Evolutionary conservation across 2,888 invertebrate species (phyloP).

Genomic region (Palloptera scutellata): DNA sequence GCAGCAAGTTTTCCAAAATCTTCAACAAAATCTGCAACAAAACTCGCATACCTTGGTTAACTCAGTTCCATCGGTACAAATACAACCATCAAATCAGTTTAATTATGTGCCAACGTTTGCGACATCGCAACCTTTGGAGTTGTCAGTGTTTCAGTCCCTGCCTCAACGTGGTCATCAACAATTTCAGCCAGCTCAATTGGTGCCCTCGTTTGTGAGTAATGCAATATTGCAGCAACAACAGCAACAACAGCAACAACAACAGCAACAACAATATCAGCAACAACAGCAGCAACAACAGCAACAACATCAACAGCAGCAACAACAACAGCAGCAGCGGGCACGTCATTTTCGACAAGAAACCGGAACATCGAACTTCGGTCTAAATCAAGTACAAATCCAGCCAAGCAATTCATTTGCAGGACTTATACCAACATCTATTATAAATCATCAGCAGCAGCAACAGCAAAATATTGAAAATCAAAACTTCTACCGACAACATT

Average conservation of each 20-base stretch:
- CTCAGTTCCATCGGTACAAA: conserved; percentile 47
- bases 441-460: conserved; percentile 46
- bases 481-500: conserved; percentile 59
- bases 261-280: conserved; percentile 55
- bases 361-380: conserved; percentile 72
- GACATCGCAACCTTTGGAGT: conserved; percentile 38
- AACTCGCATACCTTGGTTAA: conserved; percentile 28
- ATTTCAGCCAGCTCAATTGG: conserved; percentile 46
- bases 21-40: conserved; percentile 47
- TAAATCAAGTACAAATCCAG: conserved; percentile 64
- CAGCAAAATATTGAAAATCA: conserved; percentile 54
- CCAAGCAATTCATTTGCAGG: conserved; percentile 65
- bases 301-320: conserved; percentile 51
- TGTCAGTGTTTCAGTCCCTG: conserved; percentile 45
- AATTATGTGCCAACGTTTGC: conserved; percentile 51
- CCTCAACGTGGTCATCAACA: conserved; percentile 41
- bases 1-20: conserved; percentile 56
- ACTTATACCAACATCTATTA: conserved; percentile 63
- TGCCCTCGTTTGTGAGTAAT: conserved; percentile 51
- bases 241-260: conserved; percentile 46
- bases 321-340: conserved; percentile 55
- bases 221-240: conserved; percentile 51
- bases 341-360: conserved; percentile 68
- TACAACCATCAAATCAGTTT: conserved; percentile 59
- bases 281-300: conserved; percentile 55